Conservation (phyloP, 2,888 invertebrate species). For the Dryocosmus kuriphilus region DNA sequence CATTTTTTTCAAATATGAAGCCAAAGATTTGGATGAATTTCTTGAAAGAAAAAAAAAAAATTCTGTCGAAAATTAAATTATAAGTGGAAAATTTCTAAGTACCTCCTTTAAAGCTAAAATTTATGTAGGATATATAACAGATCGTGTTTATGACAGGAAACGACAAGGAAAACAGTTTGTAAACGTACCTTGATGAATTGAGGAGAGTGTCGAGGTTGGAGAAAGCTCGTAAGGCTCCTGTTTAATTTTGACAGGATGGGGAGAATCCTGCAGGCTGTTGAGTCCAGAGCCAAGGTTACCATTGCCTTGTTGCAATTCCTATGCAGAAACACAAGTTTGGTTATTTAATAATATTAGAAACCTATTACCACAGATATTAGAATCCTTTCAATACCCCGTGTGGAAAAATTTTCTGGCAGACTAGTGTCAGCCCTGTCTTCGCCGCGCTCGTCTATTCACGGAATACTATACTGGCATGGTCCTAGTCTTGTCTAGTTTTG, state of each 20-base stretch:
- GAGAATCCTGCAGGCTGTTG: slow-evolving; percentile 65
- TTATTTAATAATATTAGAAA: too few species aligned
- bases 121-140: not conserved
- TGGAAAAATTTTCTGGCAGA: too few species aligned
- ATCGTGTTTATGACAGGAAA: slow-evolving; percentile 5
- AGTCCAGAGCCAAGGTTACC: slow-evolving; percentile 63
- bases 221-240: slow-evolving; percentile 73
- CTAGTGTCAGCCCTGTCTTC: too few species aligned
- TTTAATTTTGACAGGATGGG: slow-evolving; percentile 71
- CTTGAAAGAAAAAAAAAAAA: too few species aligned
- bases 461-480: too few species aligned
- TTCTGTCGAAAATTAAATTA: not conserved
- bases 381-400: too few species aligned
- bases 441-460: too few species aligned
- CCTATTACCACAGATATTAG: too few species aligned
- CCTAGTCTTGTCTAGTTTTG: too few species aligned
- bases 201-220: slow-evolving; percentile 66
- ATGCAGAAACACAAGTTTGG: slow-evolving; percentile 36
- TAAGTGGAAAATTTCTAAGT: not conserved
- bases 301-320: slow-evolving; percentile 67
- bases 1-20: too few species aligned
- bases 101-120: too few species aligned
- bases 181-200: slow-evolving; percentile 71
- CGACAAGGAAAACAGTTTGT: not conserved
- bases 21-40: not conserved